Conservation (phyloP, 2,113 vertebrate genomes). For the Fukomys damarensis region DNA sequence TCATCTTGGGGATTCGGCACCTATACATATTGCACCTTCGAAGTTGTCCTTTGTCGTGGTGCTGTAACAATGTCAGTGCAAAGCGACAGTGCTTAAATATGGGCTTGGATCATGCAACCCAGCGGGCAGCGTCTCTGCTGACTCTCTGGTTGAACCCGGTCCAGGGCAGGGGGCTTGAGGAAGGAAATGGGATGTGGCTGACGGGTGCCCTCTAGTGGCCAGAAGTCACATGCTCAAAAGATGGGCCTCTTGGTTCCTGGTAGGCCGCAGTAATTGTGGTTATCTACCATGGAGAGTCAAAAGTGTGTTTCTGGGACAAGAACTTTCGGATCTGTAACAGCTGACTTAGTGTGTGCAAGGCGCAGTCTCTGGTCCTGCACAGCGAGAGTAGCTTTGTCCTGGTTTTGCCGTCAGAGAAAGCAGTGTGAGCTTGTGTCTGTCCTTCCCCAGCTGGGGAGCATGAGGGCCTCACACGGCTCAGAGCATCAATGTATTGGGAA, state of each 20-base stretch:
- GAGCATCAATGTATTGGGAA: background rate
- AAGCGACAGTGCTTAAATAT: background rate
- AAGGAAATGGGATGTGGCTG: background rate
- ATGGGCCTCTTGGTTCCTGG: background rate
- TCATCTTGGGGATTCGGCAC: background rate
- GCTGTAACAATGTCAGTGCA: background rate
- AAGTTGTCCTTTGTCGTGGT: background rate
- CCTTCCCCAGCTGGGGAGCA: background rate
- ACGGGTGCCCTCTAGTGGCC: slow-evolving; percentile 39
- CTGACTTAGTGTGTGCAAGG: background rate
- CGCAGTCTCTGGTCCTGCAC: background rate
- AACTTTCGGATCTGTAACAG: background rate
- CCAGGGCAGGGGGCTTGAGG: background rate
- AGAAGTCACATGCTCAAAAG: background rate
- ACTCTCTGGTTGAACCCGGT: too few species aligned
- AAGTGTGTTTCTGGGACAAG: background rate
- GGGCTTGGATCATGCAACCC: background rate
- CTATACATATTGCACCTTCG: background rate
- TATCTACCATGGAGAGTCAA: background rate
- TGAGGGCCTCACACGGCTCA: background rate
- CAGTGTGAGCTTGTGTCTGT: background rate
- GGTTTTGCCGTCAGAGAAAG: background rate
- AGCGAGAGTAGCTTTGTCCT: background rate
- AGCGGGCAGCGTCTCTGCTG: background rate
- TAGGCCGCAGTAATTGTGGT: background rate